Conservation (phyloP, 2,888 invertebrate species). For the Drosophila lacicola region DNA sequence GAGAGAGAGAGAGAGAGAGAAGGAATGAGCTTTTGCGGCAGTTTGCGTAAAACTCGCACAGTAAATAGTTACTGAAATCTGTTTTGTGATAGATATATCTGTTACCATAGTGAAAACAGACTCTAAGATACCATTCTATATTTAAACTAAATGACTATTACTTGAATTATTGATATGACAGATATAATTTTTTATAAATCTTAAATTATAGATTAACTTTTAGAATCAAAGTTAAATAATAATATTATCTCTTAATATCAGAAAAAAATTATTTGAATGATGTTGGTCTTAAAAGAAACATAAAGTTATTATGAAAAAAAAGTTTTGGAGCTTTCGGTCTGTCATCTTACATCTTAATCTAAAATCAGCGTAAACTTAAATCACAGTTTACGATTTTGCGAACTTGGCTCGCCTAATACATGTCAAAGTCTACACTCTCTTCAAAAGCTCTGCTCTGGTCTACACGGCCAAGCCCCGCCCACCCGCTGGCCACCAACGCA, state of each 20-base stretch:
- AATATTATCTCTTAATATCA: no score
- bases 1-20: background rate
- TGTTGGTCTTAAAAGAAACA: no score
- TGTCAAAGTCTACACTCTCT: constrained; percentile 53
- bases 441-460: constrained; percentile 56
- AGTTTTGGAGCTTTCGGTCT: no score
- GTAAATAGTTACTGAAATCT: background rate
- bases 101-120: background rate
- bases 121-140: no score
- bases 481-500: constrained; percentile 42
- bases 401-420: constrained; percentile 18
- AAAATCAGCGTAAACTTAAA: background rate
- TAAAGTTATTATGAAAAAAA: no score
- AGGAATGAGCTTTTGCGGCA: background rate
- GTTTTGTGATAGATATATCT: background rate
- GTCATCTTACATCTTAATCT: background rate
- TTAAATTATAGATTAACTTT: no score
- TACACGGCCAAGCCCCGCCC: constrained; percentile 9
- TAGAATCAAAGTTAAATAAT: no score
- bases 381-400: constrained; percentile 11
- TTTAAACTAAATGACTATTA: no score
- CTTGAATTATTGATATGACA: no score
- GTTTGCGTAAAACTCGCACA: background rate
- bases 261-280: no score
- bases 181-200: no score